Conservation (phyloP, 1,140 invertebrate genomes). For the Drosophila mauritiana region DNA sequence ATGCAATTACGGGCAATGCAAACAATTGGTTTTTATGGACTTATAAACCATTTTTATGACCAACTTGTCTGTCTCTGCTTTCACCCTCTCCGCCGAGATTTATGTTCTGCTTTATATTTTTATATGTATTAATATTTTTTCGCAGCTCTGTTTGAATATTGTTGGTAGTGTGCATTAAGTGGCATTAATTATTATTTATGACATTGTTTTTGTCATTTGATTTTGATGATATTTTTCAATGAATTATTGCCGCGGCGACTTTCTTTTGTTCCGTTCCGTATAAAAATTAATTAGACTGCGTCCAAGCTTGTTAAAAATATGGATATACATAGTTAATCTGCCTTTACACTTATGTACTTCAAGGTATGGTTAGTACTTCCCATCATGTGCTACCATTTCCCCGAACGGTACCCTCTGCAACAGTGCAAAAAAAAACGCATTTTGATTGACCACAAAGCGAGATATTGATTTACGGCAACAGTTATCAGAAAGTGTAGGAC, state of each 20-base stretch:
- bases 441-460: slow-evolving; percentile 50
- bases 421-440: slow-evolving; percentile 2
- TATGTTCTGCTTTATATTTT: slow-evolving; percentile 30
- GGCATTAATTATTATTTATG: slow-evolving; percentile 79
- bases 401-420: neutral
- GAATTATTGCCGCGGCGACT: slow-evolving; percentile 44
- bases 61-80: slow-evolving; percentile 45
- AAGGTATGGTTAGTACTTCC: neutral
- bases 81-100: slow-evolving; percentile 26
- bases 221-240: slow-evolving; percentile 63
- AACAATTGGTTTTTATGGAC: slow-evolving; percentile 62
- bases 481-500: slow-evolving; percentile 16
- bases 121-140: slow-evolving; percentile 46
- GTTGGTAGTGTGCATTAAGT: slow-evolving; percentile 32
- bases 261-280: slow-evolving; percentile 48
- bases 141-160: slow-evolving; percentile 4
- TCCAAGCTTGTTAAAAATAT: neutral
- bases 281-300: slow-evolving; percentile 59
- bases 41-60: slow-evolving; percentile 56
- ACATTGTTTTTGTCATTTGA: slow-evolving; percentile 56
- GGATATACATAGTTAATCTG: neutral
- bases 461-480: slow-evolving; percentile 59
- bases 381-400: neutral
- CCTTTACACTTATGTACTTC: too few species aligned
- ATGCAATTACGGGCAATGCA: slow-evolving; percentile 71